phyloP scores from a whole-genome alignment of 2,113 vertebrate species.

The Xyrauchen texanus region DNA sequence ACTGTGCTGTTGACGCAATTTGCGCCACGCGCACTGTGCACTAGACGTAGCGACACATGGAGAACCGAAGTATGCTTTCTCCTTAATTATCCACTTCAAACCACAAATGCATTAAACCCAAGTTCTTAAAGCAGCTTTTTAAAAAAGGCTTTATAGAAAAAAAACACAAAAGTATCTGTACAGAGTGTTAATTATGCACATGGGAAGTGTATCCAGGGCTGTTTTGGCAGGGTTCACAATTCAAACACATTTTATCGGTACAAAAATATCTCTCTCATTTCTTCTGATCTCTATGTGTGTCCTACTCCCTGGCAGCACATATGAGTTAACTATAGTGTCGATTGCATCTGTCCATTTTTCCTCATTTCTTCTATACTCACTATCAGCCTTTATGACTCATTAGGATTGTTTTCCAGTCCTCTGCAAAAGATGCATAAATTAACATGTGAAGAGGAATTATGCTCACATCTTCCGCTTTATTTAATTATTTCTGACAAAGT shows the following conservation, averaged over 20 bases:
- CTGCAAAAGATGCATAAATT: constrained; percentile 61
- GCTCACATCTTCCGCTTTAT: constrained; percentile 58
- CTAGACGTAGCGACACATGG: too few relatives aligned
- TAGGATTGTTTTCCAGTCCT: constrained; percentile 62
- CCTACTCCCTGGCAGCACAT: constrained; percentile 23
- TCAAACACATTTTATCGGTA: constrained; percentile 3
- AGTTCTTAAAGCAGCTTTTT: neutral
- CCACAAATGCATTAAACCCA: neutral
- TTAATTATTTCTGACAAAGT: constrained; percentile 68
- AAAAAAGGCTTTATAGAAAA: too few relatives aligned
- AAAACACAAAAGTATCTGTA: neutral
- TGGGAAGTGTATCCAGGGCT: neutral
- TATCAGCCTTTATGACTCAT: constrained; percentile 53
- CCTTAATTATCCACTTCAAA: neutral
- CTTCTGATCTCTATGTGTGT: constrained; percentile 12
- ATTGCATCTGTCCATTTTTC: constrained; percentile 3
- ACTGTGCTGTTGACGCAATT: too few relatives aligned
- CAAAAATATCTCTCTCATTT: constrained; percentile 10
- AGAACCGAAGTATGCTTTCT: neutral
- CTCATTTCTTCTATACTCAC: constrained; percentile 2
- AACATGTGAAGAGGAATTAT: constrained; percentile 53
- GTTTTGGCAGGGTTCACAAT: constrained; percentile 15
- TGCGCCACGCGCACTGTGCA: too few relatives aligned
- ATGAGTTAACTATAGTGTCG: neutral
- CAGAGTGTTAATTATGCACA: constrained; percentile 12